Base-by-base conservation (phyloP, 1,140 invertebrate genomes). In the Aphidius gifuensis region DNA sequence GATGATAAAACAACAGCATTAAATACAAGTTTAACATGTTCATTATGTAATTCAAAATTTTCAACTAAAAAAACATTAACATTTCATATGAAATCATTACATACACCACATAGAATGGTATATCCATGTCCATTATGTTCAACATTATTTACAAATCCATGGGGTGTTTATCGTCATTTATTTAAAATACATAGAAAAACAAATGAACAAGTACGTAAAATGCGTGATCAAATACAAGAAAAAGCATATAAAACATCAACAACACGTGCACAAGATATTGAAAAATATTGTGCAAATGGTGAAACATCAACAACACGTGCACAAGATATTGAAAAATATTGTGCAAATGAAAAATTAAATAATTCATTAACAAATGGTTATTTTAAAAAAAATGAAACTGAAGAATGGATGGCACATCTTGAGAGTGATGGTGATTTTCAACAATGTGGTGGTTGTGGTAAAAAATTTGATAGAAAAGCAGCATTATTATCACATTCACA, bases 101-200 rank as follows among this genome's bases (percentile, higher is more conserved):
- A 90, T 71, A 82, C 86, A 49, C 80, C 85, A n/a, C 85, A 83
- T 51, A 78, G 85, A 45, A 75, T 85, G 48, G 85, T 87, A 5
- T 90, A 86, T 71, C 84, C 84, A 9, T 91, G 89, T 71, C 87
- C 87, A 9, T 85, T 85, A 62, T 90, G 88, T 71, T 75, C 85
- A n/a, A 84, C 84, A 61, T 85, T 84, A 63, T 90, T 89, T 74
- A 80, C 86, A 44, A 88, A 87, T 66, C 82, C 85, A 0, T 89
- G 87, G 83, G 85, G 86, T 68, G 88, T 90, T 5, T 87, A 87
- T 69, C 81, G 88, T n/a, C 89, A 90, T 82, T 78, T 90, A 7
- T 55, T 85, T 84, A 59, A 89, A 88, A 83, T 76, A 66, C 82
- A 72, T 64, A 82, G 84, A 63, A 86, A 85, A 79, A 82, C 83